Evolutionary conservation across 1,140 invertebrate species (phyloP), one percentile per base, ranked within the genome.

Genomic region (Fopius arisanus): DNA sequence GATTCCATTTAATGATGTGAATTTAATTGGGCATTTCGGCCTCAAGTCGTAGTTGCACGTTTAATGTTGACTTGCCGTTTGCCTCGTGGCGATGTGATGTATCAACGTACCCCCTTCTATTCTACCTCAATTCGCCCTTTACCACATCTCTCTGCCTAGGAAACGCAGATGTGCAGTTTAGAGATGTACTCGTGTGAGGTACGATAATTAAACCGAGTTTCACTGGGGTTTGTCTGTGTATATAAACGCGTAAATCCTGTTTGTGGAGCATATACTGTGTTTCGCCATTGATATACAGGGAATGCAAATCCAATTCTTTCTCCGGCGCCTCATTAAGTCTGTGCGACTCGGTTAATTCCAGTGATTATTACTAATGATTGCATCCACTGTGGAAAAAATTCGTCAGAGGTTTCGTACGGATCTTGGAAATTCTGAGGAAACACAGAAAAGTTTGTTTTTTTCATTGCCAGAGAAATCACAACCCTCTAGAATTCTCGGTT

Each of bases 11-110:
- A 48, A 48, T 48, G n/a, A 48, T 48, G 43, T 19, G 41, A 51
- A 69, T 48, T 69, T 69, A 69, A 69, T 69, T 69, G 67, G 67
- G 23, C 54, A 59, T 59, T 40, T 67, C 31, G 33, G 66, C 6
- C 16, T 21, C n/a, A 14, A 66, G 28, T 66, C n/a, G 3, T 28
- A 37, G 43, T 48, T 19, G 43, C 16, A 19, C 43, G 7, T 48
- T 16, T 48, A 48, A 48, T 48, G 43, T 48, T 48, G 43, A 48
- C 43, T 48, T 48, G 43, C 14, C 16, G 43, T 48, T 48, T 19
- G 43, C 43, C 43, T 48, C 14, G 1, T 7, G 16, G 43, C 43
- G 16, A 48, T 2, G 43, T 48, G n/a, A 48, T 48, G 43, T 48
- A 48, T 48, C 43, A 48, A 48, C 43, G 9, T 16, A 48, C 43